Evolutionary conservation across 2,888 invertebrate species (phyloP), one percentile per base, ranked within the genome.

Genomic region (Brenthis ino): DNA sequence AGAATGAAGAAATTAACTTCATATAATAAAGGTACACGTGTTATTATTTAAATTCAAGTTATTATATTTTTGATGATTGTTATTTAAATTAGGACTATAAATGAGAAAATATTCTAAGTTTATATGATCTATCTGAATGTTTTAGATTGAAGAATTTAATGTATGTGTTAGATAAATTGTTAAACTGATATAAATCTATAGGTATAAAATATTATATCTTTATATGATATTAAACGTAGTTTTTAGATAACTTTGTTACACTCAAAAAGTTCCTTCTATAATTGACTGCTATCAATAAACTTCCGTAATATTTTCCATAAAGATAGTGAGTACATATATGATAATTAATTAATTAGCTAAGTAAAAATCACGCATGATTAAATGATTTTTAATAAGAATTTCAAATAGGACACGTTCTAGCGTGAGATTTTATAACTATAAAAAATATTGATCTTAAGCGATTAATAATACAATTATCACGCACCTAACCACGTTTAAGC

Each of bases 1-100:
- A 50, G 65, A 56, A 60, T 67, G 67, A 69, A 64, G 53, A 68
- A 70, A 50, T 65, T 58, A 61, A 67, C 57, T 69, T 56, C 33
- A 63, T 63, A 65, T 28, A 24, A 47, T 51, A 60, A 63, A 28
- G 0, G 3, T 28, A 28, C 24, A 24, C 51, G 51, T 16, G n/a
- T 50, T n/a, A 55, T 13, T 28, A n/a, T n/a, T 24, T 13, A 57
- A 6, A 6, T 54, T 66, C 24, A 8, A n/a, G 20, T 6, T 33
- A 33, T 33, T 51, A 28, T 2, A 54, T 6, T 37, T 28, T 12
- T 37, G 6, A 53, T 20, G 24, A 1, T 12, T 1, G 20, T 28
- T 28, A 54, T 14, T 4, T 60, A 60, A 50, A 14, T 0, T 1
- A 28, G 0, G 11, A 50, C 13, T 28, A 47, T 24, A 6, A n/a